A percentile compares a stretch with the other conserved stretches of the same genome.
These are phyloP conservation scores for Listronotus oregonensis DNA, from an alignment of 1,140 invertebrate species.

Conservation along the genomic window DNA sequence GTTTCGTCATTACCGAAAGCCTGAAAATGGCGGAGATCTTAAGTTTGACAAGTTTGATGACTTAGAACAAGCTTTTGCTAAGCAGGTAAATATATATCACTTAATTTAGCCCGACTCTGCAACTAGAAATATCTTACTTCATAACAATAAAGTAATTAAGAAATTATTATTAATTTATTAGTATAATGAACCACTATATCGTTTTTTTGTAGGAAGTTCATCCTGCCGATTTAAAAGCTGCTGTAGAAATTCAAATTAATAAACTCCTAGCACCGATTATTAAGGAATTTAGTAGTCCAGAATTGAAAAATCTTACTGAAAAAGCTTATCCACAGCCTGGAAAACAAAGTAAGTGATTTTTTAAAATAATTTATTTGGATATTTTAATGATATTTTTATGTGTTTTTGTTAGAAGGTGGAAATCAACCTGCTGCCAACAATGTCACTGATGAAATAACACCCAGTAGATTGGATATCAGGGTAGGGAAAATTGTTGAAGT, in stretches of 20 bases:
- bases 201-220: slow-evolving; percentile 68
- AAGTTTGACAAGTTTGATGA: slow-evolving; percentile 75
- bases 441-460: slow-evolving; percentile 66
- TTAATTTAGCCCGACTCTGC: background rate
- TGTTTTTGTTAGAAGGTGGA: slow-evolving; percentile 32
- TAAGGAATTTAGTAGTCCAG: slow-evolving; percentile 80
- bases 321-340: slow-evolving; percentile 81
- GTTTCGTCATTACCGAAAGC: slow-evolving; percentile 64
- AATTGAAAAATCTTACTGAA: slow-evolving; percentile 67
- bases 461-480: slow-evolving; percentile 82
- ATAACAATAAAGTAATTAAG: background rate
- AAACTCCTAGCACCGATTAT: slow-evolving; percentile 87
- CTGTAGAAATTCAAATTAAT: slow-evolving; percentile 86
- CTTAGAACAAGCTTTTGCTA: slow-evolving; percentile 78
- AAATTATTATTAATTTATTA: too few relatives aligned
- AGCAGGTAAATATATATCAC: slow-evolving; percentile 60
- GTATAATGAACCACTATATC: too few relatives aligned
- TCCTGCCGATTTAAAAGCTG: slow-evolving; percentile 90
- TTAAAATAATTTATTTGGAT: background rate
- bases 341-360: slow-evolving; percentile 62
- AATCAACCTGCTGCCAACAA: slow-evolving; percentile 45
- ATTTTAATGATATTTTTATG: too few relatives aligned
- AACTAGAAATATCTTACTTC: background rate
- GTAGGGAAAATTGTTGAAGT: slow-evolving; percentile 92
- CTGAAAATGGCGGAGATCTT: slow-evolving; percentile 76